phyloP scores from a whole-genome alignment of 2,113 vertebrate species.

The Plectropomus leopardus region DNA sequence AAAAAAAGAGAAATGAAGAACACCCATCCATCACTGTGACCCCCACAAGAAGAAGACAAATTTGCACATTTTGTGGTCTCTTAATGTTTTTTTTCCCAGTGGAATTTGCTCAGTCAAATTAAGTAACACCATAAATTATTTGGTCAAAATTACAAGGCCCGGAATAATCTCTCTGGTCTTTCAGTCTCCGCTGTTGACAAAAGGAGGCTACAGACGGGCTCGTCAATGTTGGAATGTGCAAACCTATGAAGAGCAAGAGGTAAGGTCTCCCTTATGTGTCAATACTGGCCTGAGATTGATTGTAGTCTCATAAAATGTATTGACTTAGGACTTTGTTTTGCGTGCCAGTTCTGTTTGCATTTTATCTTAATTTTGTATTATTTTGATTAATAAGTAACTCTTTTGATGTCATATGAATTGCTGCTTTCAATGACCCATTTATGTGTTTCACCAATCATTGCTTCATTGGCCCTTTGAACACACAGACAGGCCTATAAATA shows the following conservation, averaged over 20 bases:
- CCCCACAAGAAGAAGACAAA: no score
- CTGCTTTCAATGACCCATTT: background rate
- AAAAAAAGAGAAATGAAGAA: no score
- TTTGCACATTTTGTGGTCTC: no score
- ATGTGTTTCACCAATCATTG: background rate
- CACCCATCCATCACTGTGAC: no score
- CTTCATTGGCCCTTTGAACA: background rate
- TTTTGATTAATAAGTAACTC: conserved; percentile 52
- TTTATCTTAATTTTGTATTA: background rate
- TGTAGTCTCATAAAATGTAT: background rate
- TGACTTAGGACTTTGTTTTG: background rate
- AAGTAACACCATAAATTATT: background rate
- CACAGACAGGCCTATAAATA: conserved; percentile 38
- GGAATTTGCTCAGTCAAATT: background rate
- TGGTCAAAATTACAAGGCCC: background rate
- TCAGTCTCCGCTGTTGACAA: conserved; percentile 24
- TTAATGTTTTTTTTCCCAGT: no score
- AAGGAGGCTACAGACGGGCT: background rate
- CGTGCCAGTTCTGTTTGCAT: background rate
- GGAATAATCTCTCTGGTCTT: background rate
- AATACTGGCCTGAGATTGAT: conserved; percentile 9
- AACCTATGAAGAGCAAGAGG: background rate
- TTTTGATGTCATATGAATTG: background rate
- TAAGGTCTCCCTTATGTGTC: background rate
- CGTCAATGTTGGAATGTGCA: background rate